Evolutionary conservation across 2,888 invertebrate genomes (phyloP).

Genomic region (Monoplex corrugatus): DNA sequence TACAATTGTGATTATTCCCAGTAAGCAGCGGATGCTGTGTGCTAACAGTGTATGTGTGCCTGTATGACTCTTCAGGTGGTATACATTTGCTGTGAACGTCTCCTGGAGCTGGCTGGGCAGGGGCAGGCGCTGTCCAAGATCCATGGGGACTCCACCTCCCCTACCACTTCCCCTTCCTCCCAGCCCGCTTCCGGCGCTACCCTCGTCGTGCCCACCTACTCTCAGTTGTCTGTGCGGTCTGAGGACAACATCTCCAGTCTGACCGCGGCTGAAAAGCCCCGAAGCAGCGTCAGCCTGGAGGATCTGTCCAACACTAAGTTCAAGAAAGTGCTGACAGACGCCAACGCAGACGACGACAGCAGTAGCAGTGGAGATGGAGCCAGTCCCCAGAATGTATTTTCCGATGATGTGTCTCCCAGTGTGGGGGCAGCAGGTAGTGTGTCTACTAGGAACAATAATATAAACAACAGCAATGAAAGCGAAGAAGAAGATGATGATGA

Average conservation of each 20-base stretch:
- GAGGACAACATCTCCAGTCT: neutral
- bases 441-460: neutral
- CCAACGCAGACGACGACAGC: conserved; percentile 29
- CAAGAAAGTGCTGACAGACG: conserved; percentile 56
- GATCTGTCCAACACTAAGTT: conserved; percentile 64
- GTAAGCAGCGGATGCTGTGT: no score
- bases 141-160: neutral
- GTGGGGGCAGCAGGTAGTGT: neutral
- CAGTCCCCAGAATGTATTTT: neutral
- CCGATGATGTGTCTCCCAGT: neutral
- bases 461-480: no score
- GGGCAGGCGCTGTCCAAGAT: conserved; percentile 61
- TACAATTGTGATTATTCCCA: no score
- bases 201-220: neutral
- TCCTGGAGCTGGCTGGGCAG: conserved; percentile 85
- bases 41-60: no score
- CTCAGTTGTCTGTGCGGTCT: neutral
- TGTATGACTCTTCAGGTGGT: conserved; percentile 87
- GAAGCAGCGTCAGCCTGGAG: conserved; percentile 64
- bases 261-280: neutral
- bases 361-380: neutral
- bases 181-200: neutral
- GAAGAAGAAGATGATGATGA: conserved; percentile 49
- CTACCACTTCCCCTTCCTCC: neutral
- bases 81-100: conserved; percentile 89